Evolutionary conservation across 2,113 vertebrate genomes (phyloP).

Genomic region (Lophochroa leadbeateri): DNA sequence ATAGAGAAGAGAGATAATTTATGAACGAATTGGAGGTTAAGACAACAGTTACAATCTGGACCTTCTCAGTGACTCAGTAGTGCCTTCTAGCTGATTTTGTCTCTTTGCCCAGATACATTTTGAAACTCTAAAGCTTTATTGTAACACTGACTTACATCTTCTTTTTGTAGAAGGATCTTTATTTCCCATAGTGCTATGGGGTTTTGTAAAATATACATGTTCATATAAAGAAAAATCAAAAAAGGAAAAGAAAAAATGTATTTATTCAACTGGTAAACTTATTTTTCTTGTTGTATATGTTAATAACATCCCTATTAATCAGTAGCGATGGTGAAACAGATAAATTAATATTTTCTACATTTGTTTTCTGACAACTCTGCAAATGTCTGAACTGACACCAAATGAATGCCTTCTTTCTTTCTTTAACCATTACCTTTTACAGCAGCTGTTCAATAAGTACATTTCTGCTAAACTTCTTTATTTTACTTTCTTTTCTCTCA

Average conservation of each 20-base stretch:
- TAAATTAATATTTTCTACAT: conserved; percentile 71
- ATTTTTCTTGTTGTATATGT: conserved; percentile 84
- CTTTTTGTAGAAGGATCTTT: conserved; percentile 89
- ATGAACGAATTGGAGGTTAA: conserved; percentile 35
- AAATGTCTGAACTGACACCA: conserved; percentile 44
- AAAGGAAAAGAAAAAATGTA: conserved; percentile 90
- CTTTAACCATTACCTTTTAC: conserved; percentile 20
- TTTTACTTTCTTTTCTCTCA: background rate
- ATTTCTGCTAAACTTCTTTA: background rate
- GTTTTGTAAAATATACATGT: conserved; percentile 91
- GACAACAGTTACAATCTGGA: conserved; percentile 52
- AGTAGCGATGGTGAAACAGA: conserved; percentile 64
- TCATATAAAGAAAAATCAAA: conserved; percentile 78
- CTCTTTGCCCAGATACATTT: conserved; percentile 70
- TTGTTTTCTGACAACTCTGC: conserved; percentile 57
- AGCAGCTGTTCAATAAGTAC: background rate
- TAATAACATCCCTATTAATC: conserved; percentile 73
- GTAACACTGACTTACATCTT: conserved; percentile 83
- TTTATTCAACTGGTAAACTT: conserved; percentile 96
- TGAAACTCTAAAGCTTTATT: conserved; percentile 80
- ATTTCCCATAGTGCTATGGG: conserved; percentile 90
- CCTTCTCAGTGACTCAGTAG: conserved; percentile 59
- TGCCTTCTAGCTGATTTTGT: conserved; percentile 67
- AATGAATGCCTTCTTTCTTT: background rate
- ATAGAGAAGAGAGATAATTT: conserved; percentile 47